Base-by-base conservation (phyloP, 2,888 invertebrate genomes). In the Andrena dorsata region DNA sequence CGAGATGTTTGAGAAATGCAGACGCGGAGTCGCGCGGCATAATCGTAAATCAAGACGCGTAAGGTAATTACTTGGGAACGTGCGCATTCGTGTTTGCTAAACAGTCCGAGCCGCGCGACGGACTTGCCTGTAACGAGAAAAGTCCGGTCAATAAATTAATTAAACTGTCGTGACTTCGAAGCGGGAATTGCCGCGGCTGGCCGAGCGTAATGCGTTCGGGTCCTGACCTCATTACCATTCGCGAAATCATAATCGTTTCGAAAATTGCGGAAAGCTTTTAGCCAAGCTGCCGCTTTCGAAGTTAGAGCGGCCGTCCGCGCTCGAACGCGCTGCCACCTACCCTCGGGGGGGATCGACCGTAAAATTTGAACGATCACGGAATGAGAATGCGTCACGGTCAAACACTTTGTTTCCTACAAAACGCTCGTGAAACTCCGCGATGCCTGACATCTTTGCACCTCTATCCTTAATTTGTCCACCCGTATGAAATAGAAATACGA, bases 221-320 rank as follows among this genome's bases (percentile, higher is more conserved):
- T 76, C 61, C 60, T 66, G 86, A 80, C 71, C 63, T 65, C 77
- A 68, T 86, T 77, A 72, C 79, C 71, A 63, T 73, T 80, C 76
- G 73, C 69, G 35, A 76, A 83, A 85, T 85, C 63, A 78, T 87
- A 87, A 85, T 83, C 75, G 72, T 80, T 83, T 83, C 56, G 78
- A 75, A 82, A 86, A 86, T 85, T 85, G 79, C 83, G 49, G 61
- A 85, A 87, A 86, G 80, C 87, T 86, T 86, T 86, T 86, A 85
- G 76, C 83, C 66, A 64, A 58, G 49, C 65, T 78, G 49, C 65
- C 74, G 72, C 76, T 83, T 26, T 75, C 35, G 72, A 64, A 80
- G 83, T 83, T 83, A 28, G 28, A 79, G 66, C 70, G 51, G 71
- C 60, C 63, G 49, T 53, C 56, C 56, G 32, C 53, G 68, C 68